Conservation (phyloP, 2,888 invertebrate species). For the Tineola bisselliella region DNA sequence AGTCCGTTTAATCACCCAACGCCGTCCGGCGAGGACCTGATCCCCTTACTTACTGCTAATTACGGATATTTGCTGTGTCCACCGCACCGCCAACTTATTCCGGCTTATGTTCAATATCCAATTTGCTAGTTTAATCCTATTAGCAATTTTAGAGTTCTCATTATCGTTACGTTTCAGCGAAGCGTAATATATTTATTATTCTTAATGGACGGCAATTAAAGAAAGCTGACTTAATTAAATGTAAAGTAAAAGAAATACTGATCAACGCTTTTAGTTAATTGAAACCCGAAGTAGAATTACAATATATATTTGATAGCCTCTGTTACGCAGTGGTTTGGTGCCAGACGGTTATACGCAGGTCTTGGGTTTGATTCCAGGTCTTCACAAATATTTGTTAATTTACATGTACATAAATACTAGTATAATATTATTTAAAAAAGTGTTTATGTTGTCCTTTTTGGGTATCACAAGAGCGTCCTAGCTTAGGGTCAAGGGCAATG, state of each 20-base stretch:
- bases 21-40: conserved; percentile 25
- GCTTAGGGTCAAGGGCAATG: no score
- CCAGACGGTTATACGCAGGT: no score
- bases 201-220: not conserved
- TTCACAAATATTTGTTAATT: no score
- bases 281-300: no score
- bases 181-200: not conserved
- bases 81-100: conserved; percentile 50
- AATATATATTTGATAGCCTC: no score
- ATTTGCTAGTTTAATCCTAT: conserved; percentile 54
- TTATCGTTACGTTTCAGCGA: conserved; percentile 27
- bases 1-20: conserved; percentile 47
- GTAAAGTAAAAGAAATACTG: not conserved
- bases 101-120: conserved; percentile 55
- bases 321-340: no score
- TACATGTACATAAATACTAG: no score
- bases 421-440: no score
- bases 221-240: not conserved
- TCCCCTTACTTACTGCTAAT: conserved; percentile 60
- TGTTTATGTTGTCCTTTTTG: no score
- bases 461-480: no score
- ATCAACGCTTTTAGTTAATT: no score
- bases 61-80: conserved; percentile 52
- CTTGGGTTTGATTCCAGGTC: no score
- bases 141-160: conserved; percentile 46